These are phyloP conservation scores for Catharus ustulatus DNA, from an alignment of 2,797 vertebrate genomes.

Conservation along the genomic window DNA sequence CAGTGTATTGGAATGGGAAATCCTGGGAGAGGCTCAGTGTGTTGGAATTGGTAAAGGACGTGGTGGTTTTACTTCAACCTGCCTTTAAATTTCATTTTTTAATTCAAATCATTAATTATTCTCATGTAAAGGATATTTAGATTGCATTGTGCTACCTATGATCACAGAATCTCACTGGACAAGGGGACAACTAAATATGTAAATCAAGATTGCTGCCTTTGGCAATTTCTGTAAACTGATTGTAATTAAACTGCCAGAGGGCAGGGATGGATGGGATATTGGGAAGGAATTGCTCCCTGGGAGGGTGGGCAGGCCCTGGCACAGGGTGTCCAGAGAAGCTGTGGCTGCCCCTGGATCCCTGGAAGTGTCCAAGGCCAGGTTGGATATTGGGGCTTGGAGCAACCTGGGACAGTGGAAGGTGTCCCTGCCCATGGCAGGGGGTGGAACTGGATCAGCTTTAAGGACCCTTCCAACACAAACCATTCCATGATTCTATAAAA, in stretches of 20 bases:
- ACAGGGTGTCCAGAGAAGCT: neutral
- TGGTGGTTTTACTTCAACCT: neutral
- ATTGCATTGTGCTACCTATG: neutral
- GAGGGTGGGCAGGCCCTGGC: neutral
- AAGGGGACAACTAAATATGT: neutral
- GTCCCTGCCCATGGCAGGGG: neutral
- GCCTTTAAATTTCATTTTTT: neutral
- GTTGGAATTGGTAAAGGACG: neutral
- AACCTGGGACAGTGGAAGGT: fast-evolving
- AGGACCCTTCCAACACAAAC: neutral
- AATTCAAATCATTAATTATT: neutral
- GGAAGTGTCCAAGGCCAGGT: fast-evolving
- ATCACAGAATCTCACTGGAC: neutral
- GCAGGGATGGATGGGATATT: fast-evolving
- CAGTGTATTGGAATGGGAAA: neutral
- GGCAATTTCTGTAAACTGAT: neutral
- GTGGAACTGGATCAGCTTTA: fast-evolving
- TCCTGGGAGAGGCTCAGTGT: neutral
- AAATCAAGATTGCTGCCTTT: neutral
- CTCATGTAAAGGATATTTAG: neutral
- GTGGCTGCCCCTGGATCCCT: neutral
- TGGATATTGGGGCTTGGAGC: fast-evolving
- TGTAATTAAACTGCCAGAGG: neutral
- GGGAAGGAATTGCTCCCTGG: fast-evolving
- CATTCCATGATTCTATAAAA: neutral